A percentile compares a stretch with the other conserved stretches of the same genome.
These are phyloP conservation scores for Anas flavirostris DNA, from an alignment of 2,797 vertebrate species.

Conservation along the genomic window DNA sequence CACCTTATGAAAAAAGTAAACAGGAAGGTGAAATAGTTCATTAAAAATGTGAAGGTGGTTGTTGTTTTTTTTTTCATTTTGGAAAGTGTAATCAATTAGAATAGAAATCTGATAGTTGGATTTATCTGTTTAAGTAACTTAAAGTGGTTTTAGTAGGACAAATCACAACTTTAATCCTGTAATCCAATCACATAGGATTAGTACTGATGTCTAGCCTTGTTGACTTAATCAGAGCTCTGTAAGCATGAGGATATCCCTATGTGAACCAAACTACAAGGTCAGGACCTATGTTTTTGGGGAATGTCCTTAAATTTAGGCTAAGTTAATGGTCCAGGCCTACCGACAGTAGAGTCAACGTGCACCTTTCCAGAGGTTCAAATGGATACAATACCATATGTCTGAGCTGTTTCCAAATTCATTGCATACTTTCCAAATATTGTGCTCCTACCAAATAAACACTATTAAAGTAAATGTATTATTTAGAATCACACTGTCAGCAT, in stretches of 20 bases:
- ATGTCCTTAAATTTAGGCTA: not conserved
- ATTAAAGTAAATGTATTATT: not conserved
- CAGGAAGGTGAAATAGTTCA: not conserved
- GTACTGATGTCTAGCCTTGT: not conserved
- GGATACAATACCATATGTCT: not conserved
- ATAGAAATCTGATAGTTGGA: slow-evolving; percentile 25
- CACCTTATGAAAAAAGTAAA: not conserved
- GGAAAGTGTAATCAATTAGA: slow-evolving; percentile 22
- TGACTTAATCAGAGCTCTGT: not conserved
- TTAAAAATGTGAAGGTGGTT: not conserved
- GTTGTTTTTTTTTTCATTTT: not conserved
- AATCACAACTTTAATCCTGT: slow-evolving; percentile 35
- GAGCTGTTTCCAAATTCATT: not conserved
- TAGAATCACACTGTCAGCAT: not conserved
- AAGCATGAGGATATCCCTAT: not conserved
- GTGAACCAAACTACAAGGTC: not conserved
- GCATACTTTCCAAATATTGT: not conserved
- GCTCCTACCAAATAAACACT: not conserved
- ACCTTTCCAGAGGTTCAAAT: not conserved
- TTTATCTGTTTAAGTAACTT: slow-evolving; percentile 38
- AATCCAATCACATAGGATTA: slow-evolving; percentile 34
- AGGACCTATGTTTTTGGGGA: not conserved
- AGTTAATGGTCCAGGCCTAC: not conserved
- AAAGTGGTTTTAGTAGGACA: slow-evolving; percentile 13
- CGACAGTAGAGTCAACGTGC: not conserved